Percentiles rank a stretch among this genome's conserved stretches.
Evolutionary conservation across 1,140 invertebrate genomes (phyloP).

Genomic region (Vollenhovia emeryi): DNA sequence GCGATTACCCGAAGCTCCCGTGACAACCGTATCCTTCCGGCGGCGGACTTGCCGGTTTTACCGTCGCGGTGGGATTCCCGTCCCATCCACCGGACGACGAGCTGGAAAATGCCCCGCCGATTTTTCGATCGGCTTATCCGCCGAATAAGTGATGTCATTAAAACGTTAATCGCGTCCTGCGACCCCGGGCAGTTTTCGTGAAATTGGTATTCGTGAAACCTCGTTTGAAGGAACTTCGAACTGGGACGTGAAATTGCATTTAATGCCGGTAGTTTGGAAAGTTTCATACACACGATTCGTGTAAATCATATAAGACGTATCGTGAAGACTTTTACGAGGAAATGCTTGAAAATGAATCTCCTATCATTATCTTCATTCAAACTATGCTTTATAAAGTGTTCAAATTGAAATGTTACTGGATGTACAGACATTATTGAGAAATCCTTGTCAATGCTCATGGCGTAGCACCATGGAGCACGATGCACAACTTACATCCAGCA

Average conservation of each 20-base stretch:
- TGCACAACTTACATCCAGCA: background rate
- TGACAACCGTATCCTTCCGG: constrained; percentile 71
- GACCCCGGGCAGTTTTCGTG: constrained; percentile 40
- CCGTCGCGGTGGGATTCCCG: constrained; percentile 25
- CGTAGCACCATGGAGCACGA: background rate
- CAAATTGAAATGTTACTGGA: background rate
- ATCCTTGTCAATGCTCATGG: background rate
- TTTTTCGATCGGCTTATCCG: constrained; percentile 58
- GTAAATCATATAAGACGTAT: background rate
- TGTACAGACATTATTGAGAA: background rate
- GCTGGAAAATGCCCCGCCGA: constrained; percentile 58
- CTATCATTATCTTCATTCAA: background rate
- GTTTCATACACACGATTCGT: constrained; percentile 20
- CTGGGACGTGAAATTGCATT: constrained; percentile 45
- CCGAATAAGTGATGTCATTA: constrained; percentile 60
- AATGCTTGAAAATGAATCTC: background rate
- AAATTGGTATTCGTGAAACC: constrained; percentile 47
- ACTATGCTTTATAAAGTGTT: background rate
- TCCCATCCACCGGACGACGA: constrained; percentile 44
- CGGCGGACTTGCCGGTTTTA: constrained; percentile 40
- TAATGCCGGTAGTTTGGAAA: constrained; percentile 18
- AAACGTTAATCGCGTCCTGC: constrained; percentile 52
- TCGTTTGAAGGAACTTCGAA: constrained; percentile 19
- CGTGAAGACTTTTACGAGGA: background rate
- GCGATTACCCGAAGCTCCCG: constrained; percentile 67